Conservation (phyloP, 2,113 vertebrate genomes). For the Okapia johnstoni region DNA sequence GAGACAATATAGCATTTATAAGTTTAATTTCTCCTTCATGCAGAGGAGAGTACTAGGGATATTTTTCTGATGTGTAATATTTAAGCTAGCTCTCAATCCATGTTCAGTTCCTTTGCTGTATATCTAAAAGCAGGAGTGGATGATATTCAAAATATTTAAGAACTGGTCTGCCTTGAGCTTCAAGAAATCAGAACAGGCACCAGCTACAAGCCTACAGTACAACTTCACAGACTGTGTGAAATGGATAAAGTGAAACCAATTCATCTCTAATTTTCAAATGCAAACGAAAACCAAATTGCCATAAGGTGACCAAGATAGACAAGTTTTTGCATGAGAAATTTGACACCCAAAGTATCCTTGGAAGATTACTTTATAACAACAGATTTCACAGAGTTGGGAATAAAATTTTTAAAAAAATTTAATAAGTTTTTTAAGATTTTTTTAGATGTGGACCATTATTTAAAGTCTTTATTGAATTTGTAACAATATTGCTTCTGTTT, state of each 20-base stretch:
- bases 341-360: neutral
- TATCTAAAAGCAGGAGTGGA: neutral
- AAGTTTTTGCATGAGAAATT: neutral
- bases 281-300: neutral
- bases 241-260: neutral
- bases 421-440: neutral
- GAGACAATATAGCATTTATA: neutral
- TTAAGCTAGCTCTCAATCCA: neutral
- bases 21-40: neutral
- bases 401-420: neutral
- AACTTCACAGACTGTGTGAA: neutral
- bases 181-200: neutral
- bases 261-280: neutral
- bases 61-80: neutral
- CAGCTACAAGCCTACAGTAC: no score
- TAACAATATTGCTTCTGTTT: neutral
- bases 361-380: neutral
- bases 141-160: neutral
- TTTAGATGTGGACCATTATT: neutral
- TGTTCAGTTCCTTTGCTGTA: neutral
- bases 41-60: neutral
- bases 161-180: neutral
- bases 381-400: neutral
- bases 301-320: neutral
- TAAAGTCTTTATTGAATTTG: neutral